Percentiles rank a stretch among this genome's conserved stretches.
phyloP scores from a whole-genome alignment of 2,888 invertebrate species.

The Prosapia bicincta region DNA sequence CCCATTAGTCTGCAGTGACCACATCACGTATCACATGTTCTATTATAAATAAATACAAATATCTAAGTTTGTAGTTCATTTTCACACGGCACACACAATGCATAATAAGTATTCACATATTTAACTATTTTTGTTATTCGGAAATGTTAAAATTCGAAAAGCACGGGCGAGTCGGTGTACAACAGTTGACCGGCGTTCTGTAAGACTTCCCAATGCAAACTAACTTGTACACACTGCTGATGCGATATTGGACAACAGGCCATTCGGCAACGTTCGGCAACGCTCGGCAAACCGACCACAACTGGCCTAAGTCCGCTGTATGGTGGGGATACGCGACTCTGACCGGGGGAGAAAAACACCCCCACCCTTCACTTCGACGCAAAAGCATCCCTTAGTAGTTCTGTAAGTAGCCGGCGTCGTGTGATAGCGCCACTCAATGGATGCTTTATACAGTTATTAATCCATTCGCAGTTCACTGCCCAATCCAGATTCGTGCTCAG shows the following conservation, averaged over 20 bases:
- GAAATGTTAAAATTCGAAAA: not conserved
- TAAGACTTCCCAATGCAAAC: not conserved
- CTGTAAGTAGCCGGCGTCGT: constrained; percentile 5
- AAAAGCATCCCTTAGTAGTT: constrained; percentile 18
- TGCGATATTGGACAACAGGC: constrained; percentile 23
- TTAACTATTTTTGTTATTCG: not conserved
- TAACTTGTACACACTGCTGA: constrained; percentile 10
- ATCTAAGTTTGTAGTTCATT: not conserved
- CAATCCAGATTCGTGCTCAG: not conserved
- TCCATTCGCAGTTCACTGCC: constrained; percentile 5
- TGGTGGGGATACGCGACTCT: constrained; percentile 39
- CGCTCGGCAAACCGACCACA: constrained; percentile 32
- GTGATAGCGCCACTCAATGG: constrained; percentile 11
- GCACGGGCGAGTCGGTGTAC: not conserved
- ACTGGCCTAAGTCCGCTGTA: constrained; percentile 28
- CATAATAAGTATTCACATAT: not conserved
- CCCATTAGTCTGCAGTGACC: not conserved
- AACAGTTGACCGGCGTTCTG: not conserved
- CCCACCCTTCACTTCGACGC: constrained; percentile 48
- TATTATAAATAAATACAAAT: not conserved
- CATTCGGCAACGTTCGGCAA: constrained; percentile 35
- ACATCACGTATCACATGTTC: not conserved
- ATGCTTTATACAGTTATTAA: not conserved
- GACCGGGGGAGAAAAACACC: constrained; percentile 37
- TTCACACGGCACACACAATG: not conserved